phyloP scores from a whole-genome alignment of 2,888 invertebrate genomes.

The Phania funesta region DNA sequence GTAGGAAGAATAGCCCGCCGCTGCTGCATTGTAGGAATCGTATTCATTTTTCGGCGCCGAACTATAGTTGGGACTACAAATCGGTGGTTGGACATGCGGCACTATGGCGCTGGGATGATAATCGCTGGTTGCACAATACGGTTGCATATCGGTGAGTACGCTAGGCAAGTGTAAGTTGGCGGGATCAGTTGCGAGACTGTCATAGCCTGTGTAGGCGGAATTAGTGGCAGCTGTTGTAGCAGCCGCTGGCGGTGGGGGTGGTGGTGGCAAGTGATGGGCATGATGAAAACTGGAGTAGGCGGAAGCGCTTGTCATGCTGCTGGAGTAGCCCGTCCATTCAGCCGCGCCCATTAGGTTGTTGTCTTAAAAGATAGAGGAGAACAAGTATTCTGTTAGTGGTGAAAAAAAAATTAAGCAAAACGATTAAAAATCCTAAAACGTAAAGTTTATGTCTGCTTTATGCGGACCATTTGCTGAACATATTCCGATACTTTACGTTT shows the following conservation, averaged over 20 bases:
- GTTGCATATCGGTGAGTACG: constrained; percentile 83
- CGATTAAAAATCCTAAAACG: neutral
- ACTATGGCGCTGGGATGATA: constrained; percentile 76
- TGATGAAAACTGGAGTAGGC: constrained; percentile 76
- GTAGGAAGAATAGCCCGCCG: constrained; percentile 76
- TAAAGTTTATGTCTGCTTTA: too few species aligned
- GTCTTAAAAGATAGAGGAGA: constrained; percentile 78
- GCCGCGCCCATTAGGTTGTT: constrained; percentile 84
- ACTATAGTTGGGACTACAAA: constrained; percentile 75
- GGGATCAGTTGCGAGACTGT: constrained; percentile 75
- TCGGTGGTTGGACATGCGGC: constrained; percentile 71
- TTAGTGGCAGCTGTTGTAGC: constrained; percentile 57
- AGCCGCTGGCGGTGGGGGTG: constrained; percentile 80
- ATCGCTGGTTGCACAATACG: constrained; percentile 80
- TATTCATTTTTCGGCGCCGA: constrained; percentile 75
- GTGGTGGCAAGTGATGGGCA: constrained; percentile 74
- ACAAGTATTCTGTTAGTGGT: neutral
- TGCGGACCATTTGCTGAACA: too few species aligned
- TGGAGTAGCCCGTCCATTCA: constrained; percentile 84
- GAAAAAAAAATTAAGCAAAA: too few species aligned
- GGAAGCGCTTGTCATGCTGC: constrained; percentile 73
- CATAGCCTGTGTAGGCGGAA: constrained; percentile 72
- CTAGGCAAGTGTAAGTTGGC: constrained; percentile 83
- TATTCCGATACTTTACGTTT: too few species aligned
- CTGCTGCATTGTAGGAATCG: constrained; percentile 76